Conservation (phyloP, 2,797 vertebrate species). For the Centroberyx gerrardi region DNA sequence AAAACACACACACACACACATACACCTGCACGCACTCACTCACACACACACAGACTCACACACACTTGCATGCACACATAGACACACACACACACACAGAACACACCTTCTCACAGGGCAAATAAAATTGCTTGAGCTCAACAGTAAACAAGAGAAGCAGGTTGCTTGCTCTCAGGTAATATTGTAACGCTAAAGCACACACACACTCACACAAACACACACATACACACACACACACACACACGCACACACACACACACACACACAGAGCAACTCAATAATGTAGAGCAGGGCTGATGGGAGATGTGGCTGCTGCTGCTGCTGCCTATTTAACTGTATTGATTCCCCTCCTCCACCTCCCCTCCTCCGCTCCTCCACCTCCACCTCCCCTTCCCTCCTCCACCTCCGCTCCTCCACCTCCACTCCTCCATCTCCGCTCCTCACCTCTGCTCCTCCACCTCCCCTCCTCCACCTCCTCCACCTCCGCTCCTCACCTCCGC, state of each 20-base stretch:
- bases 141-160: conserved; percentile 23
- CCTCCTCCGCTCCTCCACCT: too few species aligned
- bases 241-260: conserved; percentile 6
- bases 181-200: not conserved
- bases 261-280: conserved; percentile 9
- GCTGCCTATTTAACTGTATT: conserved; percentile 14
- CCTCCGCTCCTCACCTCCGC: too few species aligned
- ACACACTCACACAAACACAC: not conserved
- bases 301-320: not conserved
- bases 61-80: too few species aligned
- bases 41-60: conserved; percentile 3
- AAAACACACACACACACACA: not conserved
- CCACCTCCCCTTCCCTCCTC: not conserved
- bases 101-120: not conserved
- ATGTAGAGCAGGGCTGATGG: not conserved
- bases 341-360: conserved; percentile 1
- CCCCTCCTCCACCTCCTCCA: not conserved
- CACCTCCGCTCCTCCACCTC: conserved; percentile 2
- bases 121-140: not conserved
- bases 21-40: not conserved
- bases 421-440: conserved; percentile 1
- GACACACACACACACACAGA: not conserved
- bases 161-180: conserved; percentile 1
- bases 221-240: not conserved
- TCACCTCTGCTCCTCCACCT: not conserved